Evolutionary conservation across 2,888 invertebrate species (phyloP), one percentile per base, ranked within the genome.

Genomic region (Hirtodrosophila histrioides): DNA sequence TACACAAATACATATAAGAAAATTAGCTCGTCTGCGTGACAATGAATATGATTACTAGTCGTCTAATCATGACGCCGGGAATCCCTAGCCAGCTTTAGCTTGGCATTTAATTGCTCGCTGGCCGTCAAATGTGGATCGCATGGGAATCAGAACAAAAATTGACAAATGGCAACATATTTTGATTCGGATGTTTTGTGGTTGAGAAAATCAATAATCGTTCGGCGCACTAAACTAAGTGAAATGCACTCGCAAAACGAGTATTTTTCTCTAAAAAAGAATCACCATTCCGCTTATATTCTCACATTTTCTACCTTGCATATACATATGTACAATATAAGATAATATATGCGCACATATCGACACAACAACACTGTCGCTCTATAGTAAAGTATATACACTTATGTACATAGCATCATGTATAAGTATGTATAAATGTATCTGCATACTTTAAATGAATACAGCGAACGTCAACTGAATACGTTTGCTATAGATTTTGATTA

Each of bases 1-100:
- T 51, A 48, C 23, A n/a, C 6, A 7, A 5, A 31, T 31, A 31
- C 2, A n/a, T 37, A 37, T 51, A 58, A 39, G 51, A 23, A 41
- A 70, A 63, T 55, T 41, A 68, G 56, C 39, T 45, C 41, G 72
- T 76, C 79, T 75, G 40, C 39, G 46, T 57, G 78, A 58, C 78
- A 78, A 40, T 61, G 11, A 63, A 43, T 78, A 44, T 41, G 4
- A 48, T 62, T 67, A 73, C 72, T 76, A 72, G 43, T 57, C 27
- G 72, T 50, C 72, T 61, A 39, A 24, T 54, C 56, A 69, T 86
- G 85, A 81, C 86, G 78, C 57, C 69, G 88, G 88, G 82, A 88
- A 88, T 84, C 67, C 85, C 84, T 71, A 10, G 51, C 54, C 46
- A 73, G 82, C 75, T 86, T 86, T 67, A 48, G 50, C 46, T 64